These are phyloP conservation scores for Empidonax alnorum DNA, from an alignment of 2,113 vertebrate species.

Conservation along the genomic window DNA sequence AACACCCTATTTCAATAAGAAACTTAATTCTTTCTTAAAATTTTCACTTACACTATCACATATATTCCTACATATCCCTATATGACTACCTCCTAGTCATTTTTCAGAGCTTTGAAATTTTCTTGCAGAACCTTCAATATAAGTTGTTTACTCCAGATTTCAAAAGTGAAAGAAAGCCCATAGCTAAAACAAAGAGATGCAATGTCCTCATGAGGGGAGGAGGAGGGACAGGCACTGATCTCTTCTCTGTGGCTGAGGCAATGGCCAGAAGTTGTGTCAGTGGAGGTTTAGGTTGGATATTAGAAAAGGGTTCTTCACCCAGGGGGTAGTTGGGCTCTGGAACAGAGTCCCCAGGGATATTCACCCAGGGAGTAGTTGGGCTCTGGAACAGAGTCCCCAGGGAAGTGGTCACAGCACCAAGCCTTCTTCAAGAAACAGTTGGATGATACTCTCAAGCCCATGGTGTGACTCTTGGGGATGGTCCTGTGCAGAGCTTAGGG, in stretches of 20 bases:
- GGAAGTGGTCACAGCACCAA: background rate
- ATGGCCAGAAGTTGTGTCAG: background rate
- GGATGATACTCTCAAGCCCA: background rate
- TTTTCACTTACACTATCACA: background rate
- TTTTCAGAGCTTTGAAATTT: background rate
- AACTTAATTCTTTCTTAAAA: background rate
- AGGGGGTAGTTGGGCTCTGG: background rate
- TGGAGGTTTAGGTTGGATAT: background rate
- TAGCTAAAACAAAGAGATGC: background rate
- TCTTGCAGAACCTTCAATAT: background rate
- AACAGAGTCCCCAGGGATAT: background rate
- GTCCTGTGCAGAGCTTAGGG: background rate
- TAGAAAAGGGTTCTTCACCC: background rate
- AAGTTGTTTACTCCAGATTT: background rate
- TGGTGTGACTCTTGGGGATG: background rate
- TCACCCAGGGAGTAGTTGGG: background rate
- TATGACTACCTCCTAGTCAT: background rate
- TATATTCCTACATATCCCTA: background rate
- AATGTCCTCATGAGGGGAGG: background rate
- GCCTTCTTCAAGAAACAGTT: background rate
- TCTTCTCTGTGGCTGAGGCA: background rate
- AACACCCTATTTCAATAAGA: background rate
- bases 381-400: background rate
- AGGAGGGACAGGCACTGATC: background rate
- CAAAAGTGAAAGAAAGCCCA: background rate